Evolutionary conservation across 2,797 vertebrate species (phyloP), one percentile per base, ranked within the genome.

Genomic region (Pseudochromis fuscus): DNA sequence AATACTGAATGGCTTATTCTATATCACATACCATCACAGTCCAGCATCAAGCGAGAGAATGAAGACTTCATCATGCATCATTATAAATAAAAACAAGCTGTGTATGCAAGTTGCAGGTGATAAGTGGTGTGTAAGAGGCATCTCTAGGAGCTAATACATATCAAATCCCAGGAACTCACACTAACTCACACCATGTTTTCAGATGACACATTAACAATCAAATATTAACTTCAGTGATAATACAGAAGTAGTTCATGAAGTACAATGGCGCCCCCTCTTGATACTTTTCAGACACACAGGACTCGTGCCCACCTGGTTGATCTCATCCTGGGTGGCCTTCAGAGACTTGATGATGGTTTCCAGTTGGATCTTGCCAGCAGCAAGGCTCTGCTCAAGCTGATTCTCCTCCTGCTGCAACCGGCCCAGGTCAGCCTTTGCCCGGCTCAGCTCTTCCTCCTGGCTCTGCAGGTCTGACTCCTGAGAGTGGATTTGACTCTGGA

Each of bases 331-430:
- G 0, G 98, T 99, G 57, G 96, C 96, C 79, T 96, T 96, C 59
- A 99, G 88, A n/a, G 97, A 98, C 82, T 96, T 98, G 69, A 99
- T 97, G 82, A 99, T 99, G 62, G 97, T 98, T 79, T 98, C 98
- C 46, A 99, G 94, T 58, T 99, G 97, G 31, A 95, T 95, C 67
- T 95, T 96, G 12, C 98, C 98, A 0, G 97, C 97, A 77, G 96
- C 96, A 58, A 99, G 95, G 45, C 97, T 98, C 92, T 98, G 97
- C 79, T 98, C 97, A 48, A 99, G 91, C 81, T 98, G 97, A 4
- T 92, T 93, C 82, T 99, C 98, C 75, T 99, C 97, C 69, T 97
- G 96, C 87, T 98, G 97, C 5, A 99, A 91, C 2, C 94, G 94
- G 67, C 90, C 95, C 79, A 99, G 91, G 81, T 99, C 96, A 0